These are phyloP conservation scores for Sebastes jordani DNA, from an alignment of 2,797 vertebrate genomes.

Conservation along the genomic window DNA sequence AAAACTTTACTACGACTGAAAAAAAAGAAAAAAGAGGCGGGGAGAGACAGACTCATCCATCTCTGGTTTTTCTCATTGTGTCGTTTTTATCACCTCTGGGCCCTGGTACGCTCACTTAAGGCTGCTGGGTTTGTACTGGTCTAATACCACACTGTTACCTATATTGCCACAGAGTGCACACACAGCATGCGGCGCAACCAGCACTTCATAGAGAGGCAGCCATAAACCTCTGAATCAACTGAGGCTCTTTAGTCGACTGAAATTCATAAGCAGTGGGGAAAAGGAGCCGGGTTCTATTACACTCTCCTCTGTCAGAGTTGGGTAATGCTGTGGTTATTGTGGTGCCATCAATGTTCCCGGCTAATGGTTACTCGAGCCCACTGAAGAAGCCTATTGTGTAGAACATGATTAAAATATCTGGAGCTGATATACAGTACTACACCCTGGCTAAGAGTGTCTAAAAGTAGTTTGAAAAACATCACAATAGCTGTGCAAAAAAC, in stretches of 20 bases:
- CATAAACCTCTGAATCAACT: conserved; percentile 60
- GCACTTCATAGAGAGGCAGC: conserved; percentile 43
- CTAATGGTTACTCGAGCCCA: conserved; percentile 55
- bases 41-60: conserved; percentile 69
- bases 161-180: conserved; percentile 32
- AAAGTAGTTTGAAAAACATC: neutral
- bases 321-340: conserved; percentile 65
- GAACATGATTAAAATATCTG: conserved; percentile 49
- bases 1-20: conserved; percentile 77
- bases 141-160: conserved; percentile 54
- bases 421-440: conserved; percentile 26
- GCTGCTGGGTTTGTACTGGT: conserved; percentile 53
- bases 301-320: conserved; percentile 53
- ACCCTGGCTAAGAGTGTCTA: conserved; percentile 7
- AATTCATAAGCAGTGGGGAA: conserved; percentile 63
- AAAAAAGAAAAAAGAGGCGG: conserved; percentile 12
- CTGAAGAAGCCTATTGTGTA: conserved; percentile 56
- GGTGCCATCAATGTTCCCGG: conserved; percentile 59
- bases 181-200: conserved; percentile 19
- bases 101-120: conserved; percentile 53
- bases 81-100: conserved; percentile 81
- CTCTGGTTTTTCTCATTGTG: conserved; percentile 82
- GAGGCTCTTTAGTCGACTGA: conserved; percentile 51
- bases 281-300: conserved; percentile 57
- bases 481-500: conserved; percentile 27